Base-by-base conservation (phyloP, 1,140 invertebrate genomes). In the Eciton burchellii region DNA sequence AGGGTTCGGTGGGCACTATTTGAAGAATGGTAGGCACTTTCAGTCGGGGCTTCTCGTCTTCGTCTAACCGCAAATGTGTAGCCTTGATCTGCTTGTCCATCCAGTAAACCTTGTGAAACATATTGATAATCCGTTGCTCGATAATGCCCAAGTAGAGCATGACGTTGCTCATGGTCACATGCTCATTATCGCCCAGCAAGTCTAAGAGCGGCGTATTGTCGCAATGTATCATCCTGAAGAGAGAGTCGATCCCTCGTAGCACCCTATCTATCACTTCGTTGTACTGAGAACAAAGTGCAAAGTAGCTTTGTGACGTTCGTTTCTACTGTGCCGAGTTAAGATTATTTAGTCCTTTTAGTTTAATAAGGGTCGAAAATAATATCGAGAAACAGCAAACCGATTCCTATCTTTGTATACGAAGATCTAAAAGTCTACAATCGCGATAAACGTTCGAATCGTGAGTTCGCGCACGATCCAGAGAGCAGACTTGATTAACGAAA, bases 111-210 rank as follows among this genome's bases (percentile, higher is more conserved):
- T 94, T 93, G 82, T 93, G 92, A 54, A 95, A 93, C 91, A 95
- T 94, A n/a, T 95, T 91, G 59, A 92, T 94, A 9, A 95, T 94
- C 8, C 92, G 92, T 88, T 96, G 95, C 82, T 97, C 96, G 62
- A 97, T 95, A 1, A 97, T 95, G 52, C 96, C 96, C 85, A 97
- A 94, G 89, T 96, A 97, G 1, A 97, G 94, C 88, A 96, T 96
- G 0, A 97, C 96, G 91, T 97, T 97, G 76, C 95, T 95, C 63
- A 94, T 94, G 12, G 95, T 97, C 24, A 97, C 95, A 19, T 94
- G 94, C 41, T 95, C 93, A 65, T 96, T 95, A 14, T 96, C 92
- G 86, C 96, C 96, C 1, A 97, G 91, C 12, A 97, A 93, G 89
- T 96, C 95, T 1, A 97, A 93, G 24, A 97, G 95, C 0, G 96